Evolutionary conservation across 2,888 invertebrate species (phyloP).

Genomic region (Drosophila borealis): DNA sequence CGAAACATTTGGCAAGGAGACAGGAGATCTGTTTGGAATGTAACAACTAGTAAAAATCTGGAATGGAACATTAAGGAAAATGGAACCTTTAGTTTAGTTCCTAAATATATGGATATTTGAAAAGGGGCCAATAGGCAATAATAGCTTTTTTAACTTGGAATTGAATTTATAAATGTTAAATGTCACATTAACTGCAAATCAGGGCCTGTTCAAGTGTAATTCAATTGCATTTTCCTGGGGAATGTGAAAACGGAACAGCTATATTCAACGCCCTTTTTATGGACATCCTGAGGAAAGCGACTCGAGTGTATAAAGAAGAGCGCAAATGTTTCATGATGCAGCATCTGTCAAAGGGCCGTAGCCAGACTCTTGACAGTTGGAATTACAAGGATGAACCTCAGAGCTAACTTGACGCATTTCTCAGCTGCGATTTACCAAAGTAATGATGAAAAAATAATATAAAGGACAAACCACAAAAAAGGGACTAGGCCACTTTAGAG

Average conservation of each 20-base stretch:
- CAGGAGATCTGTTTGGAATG: too few species aligned
- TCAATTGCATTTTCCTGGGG: background rate
- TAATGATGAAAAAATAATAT: slow-evolving; percentile 19
- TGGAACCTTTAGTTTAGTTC: too few species aligned
- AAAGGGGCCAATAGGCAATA: too few species aligned
- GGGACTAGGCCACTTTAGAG: background rate
- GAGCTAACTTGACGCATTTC: slow-evolving; percentile 24
- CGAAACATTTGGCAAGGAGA: too few species aligned
- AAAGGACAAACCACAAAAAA: slow-evolving; percentile 2
- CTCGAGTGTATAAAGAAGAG: slow-evolving; percentile 1
- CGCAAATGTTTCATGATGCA: slow-evolving; percentile 16
- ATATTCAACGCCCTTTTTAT: slow-evolving; percentile 7
- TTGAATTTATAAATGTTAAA: too few species aligned
- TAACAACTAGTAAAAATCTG: too few species aligned
- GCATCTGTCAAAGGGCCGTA: slow-evolving; percentile 12
- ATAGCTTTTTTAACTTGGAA: too few species aligned
- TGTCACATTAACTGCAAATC: too few species aligned
- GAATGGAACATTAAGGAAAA: too few species aligned
- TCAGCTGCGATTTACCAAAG: slow-evolving; percentile 43
- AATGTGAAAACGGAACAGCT: background rate
- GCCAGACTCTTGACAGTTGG: slow-evolving; percentile 4
- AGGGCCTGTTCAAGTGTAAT: background rate
- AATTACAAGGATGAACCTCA: slow-evolving; percentile 12
- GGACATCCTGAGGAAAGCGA: background rate
- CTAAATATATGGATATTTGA: too few species aligned